These are phyloP conservation scores for Apogon hyalosoma DNA, from an alignment of 2,797 vertebrate species.

Conservation along the genomic window DNA sequence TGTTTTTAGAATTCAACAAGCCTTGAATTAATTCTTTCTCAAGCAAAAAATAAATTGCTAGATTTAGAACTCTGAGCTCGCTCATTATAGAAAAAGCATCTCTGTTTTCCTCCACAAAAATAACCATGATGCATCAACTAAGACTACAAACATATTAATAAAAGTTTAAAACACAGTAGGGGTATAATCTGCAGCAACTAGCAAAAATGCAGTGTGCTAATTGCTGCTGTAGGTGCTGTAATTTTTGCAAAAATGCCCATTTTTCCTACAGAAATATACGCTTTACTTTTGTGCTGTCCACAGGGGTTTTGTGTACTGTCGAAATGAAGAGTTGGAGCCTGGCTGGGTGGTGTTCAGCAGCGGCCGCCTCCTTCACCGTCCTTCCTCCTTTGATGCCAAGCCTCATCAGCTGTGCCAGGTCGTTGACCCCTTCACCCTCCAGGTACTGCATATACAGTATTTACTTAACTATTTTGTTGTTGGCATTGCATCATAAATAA, in stretches of 20 bases:
- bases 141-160: conserved; percentile 13
- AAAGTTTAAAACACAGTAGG: conserved; percentile 4
- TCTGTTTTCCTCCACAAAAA: conserved; percentile 8
- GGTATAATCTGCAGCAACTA: background rate
- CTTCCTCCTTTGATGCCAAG: conserved; percentile 96
- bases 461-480: background rate
- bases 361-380: conserved; percentile 91
- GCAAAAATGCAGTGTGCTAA: no score
- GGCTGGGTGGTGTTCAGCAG: conserved; percentile 95
- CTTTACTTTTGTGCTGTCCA: conserved; percentile 19
- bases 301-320: conserved; percentile 98
- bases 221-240: no score
- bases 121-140: background rate
- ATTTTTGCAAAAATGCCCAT: background rate
- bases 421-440: conserved; percentile 95
- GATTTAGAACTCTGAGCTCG: background rate
- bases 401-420: conserved; percentile 98
- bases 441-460: conserved; percentile 83
- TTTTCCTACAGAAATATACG: background rate
- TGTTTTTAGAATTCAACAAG: conserved; percentile 16
- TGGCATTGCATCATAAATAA: conserved; percentile 4
- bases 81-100: background rate
- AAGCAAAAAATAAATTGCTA: conserved; percentile 1
- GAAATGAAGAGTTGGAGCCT: conserved; percentile 95
- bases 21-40: background rate